Conservation (phyloP, 2,113 vertebrate genomes). For the Chitala chitala region DNA sequence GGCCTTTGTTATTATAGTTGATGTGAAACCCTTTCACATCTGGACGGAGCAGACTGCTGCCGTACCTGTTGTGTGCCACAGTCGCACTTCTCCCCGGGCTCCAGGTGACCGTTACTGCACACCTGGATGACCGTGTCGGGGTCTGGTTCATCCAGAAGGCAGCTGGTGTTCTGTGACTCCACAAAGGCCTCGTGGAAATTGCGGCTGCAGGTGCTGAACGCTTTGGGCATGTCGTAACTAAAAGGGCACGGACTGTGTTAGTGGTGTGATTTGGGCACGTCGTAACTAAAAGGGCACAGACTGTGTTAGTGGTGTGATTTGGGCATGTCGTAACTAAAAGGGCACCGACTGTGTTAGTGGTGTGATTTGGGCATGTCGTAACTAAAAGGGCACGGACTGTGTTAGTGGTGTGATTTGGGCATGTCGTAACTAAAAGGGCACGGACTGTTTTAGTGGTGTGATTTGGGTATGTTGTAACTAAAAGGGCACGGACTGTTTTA, state of each 20-base stretch:
- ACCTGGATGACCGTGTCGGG: constrained; percentile 25
- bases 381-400: too few relatives aligned
- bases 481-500: too few relatives aligned
- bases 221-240: constrained; percentile 36
- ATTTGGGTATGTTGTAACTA: not conserved
- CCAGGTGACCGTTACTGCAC: constrained; percentile 48
- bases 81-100: constrained; percentile 45
- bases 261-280: not conserved
- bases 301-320: too few relatives aligned
- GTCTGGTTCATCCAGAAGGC: constrained; percentile 35
- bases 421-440: constrained; percentile 27
- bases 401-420: too few relatives aligned
- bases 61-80: constrained; percentile 24
- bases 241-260: not conserved
- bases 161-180: constrained; percentile 29
- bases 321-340: constrained; percentile 32
- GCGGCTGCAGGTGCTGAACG: constrained; percentile 39
- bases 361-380: not conserved
- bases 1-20: too few relatives aligned
- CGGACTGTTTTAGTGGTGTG: not conserved
- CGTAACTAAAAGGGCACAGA: too few relatives aligned
- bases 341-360: not conserved
- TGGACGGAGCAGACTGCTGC: too few relatives aligned
- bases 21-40: too few relatives aligned
- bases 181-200: constrained; percentile 37